phyloP scores from a whole-genome alignment of 2,888 invertebrate genomes.

The Pterobdella sp. region DNA sequence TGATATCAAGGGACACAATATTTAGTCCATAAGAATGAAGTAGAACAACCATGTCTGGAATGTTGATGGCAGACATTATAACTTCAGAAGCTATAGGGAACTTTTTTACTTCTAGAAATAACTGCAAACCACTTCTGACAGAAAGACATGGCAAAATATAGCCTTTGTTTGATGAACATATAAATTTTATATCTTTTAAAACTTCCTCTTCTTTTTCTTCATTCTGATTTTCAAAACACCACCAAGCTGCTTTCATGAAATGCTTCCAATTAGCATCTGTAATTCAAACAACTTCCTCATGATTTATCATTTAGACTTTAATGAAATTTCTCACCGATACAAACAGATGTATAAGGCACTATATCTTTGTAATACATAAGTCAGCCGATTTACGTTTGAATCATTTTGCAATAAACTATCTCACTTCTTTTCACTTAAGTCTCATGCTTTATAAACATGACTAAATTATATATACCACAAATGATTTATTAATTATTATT shows the following conservation, averaged over 20 bases:
- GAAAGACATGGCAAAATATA: constrained; percentile 37
- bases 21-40: constrained; percentile 45
- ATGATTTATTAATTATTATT: no score
- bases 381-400: background rate
- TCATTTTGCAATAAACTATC: no score
- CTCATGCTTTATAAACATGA: no score
- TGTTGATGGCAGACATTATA: constrained; percentile 52
- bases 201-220: constrained; percentile 15
- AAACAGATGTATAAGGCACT: constrained; percentile 30
- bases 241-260: constrained; percentile 30
- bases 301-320: background rate
- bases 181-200: constrained; percentile 24
- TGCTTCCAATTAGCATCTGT: constrained; percentile 35
- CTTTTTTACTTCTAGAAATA: constrained; percentile 40
- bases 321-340: constrained; percentile 23
- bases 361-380: constrained; percentile 32
- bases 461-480: no score
- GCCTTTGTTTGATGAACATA: constrained; percentile 35
- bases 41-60: constrained; percentile 48
- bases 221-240: constrained; percentile 19
- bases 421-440: no score
- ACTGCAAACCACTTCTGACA: constrained; percentile 38
- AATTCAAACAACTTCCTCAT: background rate
- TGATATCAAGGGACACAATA: constrained; percentile 46
- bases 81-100: constrained; percentile 50